These are phyloP conservation scores for Eucidaris tribuloides DNA, from an alignment of 35 echinoderm and acorn worm genomes.

Conservation along the genomic window DNA sequence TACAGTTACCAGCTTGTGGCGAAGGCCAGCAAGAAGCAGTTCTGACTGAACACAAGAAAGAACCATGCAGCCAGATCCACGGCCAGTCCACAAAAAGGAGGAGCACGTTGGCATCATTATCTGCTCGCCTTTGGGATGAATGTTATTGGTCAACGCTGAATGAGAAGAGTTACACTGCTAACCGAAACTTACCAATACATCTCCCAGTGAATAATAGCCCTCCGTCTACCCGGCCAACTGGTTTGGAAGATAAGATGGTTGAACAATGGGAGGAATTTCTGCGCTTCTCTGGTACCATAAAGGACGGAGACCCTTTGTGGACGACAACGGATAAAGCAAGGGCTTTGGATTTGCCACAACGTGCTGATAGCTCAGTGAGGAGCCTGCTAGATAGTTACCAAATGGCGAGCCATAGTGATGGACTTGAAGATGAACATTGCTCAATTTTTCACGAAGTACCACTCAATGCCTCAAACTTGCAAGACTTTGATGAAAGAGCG, in stretches of 20 bases:
- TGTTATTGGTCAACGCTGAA: conserved; percentile 15
- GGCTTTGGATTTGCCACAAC: not conserved
- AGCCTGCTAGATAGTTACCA: not conserved
- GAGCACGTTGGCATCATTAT: conserved; percentile 4
- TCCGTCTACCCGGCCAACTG: not conserved
- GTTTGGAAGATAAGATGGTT: not conserved
- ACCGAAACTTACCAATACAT: not conserved
- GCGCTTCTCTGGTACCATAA: not conserved
- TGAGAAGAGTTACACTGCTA: not conserved
- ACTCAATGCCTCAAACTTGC: not conserved
- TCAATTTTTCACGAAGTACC: not conserved
- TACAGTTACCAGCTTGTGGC: too few relatives aligned
- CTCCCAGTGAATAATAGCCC: not conserved
- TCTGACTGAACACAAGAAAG: too few relatives aligned
- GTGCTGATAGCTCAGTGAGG: not conserved
- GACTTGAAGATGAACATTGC: not conserved
- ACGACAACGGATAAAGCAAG: not conserved
- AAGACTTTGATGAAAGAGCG: not conserved
- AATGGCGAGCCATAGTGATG: not conserved
- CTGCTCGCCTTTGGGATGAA: conserved; percentile 13
- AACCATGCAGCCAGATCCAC: too few relatives aligned
- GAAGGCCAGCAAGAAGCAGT: too few relatives aligned
- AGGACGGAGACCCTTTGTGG: not conserved
- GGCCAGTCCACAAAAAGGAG: not conserved
- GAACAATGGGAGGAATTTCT: not conserved